Base-by-base conservation (phyloP, 2,797 vertebrate species). In the Coluber constrictor region DNA sequence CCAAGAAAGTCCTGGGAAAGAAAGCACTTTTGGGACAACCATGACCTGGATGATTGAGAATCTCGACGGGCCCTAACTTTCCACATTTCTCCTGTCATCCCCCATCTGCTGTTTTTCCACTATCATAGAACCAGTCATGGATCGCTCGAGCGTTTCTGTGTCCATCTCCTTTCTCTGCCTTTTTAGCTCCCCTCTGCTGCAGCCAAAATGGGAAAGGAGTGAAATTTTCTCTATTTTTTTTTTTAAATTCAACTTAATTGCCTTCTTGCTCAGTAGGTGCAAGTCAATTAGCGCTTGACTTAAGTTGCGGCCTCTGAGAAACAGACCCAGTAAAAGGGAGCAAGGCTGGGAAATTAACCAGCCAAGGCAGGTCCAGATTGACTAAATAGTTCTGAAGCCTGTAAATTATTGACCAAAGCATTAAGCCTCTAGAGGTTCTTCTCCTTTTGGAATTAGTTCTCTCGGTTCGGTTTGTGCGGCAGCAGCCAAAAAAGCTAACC, bases 321-420 rank as follows among this genome's bases (percentile, higher is more conserved):
- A 56, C 88, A 51, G 90, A 56, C 92, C 90, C 25, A 83, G 43
- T 93, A 79, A 88, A 79, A 88, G 43, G 56, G 86, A 91, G 79
- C 74, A 90, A 89, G 90, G 92, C 86, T 93, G 92, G 91, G 92
- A 93, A 91, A 91, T 89, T 89, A 93, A 90, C 87, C 86, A 91
- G 86, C 66, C 90, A 83, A 63, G 57, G 51, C 92, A 16, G 20
- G 43, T 66, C 56, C 29, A 4, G 86, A 51, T 55, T 32, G 25
- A 59, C 92, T 91, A 86, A 91, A 87, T 63, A 93, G 61, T 61
- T 90, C 4, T 32, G 74, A 86, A 83, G 63, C 5, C 90, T 91
- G 66, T 88, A 83, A 51, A 93, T 91, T 91, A 91, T 87, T 57
- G 47, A 61, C 86, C 9, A 2, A 57, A 3, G 32, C 47, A 60